Conservation (phyloP, 1,140 invertebrate genomes). For the Heliconius hewitsoni region DNA sequence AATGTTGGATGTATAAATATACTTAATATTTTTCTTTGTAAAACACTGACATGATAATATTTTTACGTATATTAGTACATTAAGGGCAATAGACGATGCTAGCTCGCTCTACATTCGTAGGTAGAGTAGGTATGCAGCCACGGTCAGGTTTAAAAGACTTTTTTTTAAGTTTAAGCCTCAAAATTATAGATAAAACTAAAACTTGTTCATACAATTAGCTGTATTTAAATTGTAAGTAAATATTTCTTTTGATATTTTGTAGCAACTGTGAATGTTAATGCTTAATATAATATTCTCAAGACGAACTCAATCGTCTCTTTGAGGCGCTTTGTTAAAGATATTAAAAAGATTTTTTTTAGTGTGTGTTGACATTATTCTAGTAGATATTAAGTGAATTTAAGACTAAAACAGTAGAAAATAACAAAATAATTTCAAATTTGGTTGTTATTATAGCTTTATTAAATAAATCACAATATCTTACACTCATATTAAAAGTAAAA, state of each 20-base stretch:
- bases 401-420: too few species aligned
- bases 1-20: neutral
- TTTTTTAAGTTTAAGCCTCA: neutral
- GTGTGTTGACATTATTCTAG: too few species aligned
- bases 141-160: neutral
- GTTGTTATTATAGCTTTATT: neutral
- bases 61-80: neutral
- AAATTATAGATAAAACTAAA: neutral
- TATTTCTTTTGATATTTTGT: too few species aligned
- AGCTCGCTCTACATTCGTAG: neutral
- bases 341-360: neutral
- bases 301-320: too few species aligned
- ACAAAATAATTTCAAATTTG: neutral
- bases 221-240: neutral
- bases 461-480: neutral
- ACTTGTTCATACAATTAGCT: neutral
- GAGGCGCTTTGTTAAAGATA: neutral
- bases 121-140: neutral
- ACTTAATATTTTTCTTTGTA: neutral
- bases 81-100: constrained; percentile 7
- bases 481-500: too few species aligned
- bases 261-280: too few species aligned
- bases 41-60: neutral
- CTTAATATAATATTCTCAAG: too few species aligned
- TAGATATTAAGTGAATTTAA: too few species aligned